Evolutionary conservation across 2,113 vertebrate species (phyloP).

Genomic region (Xenotilapia leptura): DNA sequence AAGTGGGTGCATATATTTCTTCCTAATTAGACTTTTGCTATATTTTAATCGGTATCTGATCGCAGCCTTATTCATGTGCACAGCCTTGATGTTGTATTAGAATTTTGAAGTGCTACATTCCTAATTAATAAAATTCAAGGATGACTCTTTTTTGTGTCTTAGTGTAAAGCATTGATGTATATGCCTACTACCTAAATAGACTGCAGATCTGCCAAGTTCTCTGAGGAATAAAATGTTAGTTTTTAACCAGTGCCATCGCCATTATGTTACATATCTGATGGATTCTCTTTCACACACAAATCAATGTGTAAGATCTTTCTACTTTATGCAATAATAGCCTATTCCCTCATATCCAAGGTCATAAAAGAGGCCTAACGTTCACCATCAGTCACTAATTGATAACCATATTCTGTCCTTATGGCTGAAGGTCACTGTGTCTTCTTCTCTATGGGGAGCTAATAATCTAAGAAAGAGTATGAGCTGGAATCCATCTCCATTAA

Average conservation of each 20-base stretch:
- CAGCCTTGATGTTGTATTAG: neutral
- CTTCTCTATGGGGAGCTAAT: slow-evolving; percentile 21
- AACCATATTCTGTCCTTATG: neutral
- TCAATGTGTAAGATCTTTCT: neutral
- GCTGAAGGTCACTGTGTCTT: slow-evolving; percentile 30
- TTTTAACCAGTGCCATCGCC: neutral
- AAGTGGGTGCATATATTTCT: neutral
- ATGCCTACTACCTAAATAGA: neutral
- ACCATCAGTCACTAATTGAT: slow-evolving; percentile 26
- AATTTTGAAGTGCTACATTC: neutral
- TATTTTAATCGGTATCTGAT: neutral
- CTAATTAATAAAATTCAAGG: neutral
- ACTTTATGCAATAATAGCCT: neutral
- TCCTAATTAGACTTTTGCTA: neutral
- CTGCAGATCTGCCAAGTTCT: neutral
- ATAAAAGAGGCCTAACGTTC: neutral
- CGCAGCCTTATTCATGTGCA: neutral
- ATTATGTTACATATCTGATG: neutral
- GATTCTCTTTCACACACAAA: neutral
- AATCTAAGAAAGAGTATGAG: slow-evolving; percentile 13
- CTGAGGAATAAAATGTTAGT: neutral
- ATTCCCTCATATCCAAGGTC: neutral
- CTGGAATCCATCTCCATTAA: slow-evolving; percentile 55
- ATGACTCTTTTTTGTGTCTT: neutral
- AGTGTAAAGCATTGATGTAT: neutral